Conservation (phyloP, 1,140 invertebrate genomes). For the Oreohelix idahoensis region DNA sequence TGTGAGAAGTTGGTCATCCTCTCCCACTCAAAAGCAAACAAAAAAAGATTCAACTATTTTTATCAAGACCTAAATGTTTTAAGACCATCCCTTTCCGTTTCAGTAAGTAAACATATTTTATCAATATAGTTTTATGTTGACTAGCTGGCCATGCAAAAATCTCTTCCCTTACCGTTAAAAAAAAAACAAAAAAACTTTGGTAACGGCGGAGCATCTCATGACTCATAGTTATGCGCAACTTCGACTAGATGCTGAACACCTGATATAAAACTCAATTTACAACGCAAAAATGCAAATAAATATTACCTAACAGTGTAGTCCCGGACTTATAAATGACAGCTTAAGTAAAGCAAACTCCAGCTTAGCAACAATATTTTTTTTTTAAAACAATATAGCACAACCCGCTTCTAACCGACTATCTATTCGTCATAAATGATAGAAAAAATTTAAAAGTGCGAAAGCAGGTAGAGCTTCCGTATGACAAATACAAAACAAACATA, state of each 20-base stretch:
- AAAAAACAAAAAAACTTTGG: too few relatives aligned
- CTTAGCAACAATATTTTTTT: background rate
- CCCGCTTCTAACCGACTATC: constrained; percentile 29
- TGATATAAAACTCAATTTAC: background rate
- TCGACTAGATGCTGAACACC: background rate
- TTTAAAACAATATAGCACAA: background rate
- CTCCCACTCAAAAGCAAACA: too few relatives aligned
- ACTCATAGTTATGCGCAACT: background rate
- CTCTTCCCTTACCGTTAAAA: too few relatives aligned
- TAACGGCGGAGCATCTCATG: too few relatives aligned
- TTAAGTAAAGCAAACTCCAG: background rate
- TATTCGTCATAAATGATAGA: constrained; percentile 28
- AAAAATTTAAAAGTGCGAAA: background rate
- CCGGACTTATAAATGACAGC: background rate
- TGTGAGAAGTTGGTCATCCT: too few relatives aligned
- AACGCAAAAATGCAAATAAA: background rate
- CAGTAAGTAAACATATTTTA: too few relatives aligned
- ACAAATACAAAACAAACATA: background rate
- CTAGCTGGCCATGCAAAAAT: too few relatives aligned
- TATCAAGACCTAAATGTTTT: too few relatives aligned
- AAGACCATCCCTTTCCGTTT: too few relatives aligned
- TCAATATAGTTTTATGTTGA: too few relatives aligned
- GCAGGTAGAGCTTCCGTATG: constrained; percentile 18
- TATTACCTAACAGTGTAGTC: background rate
- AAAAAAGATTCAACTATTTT: too few relatives aligned